phyloP scores from a whole-genome alignment of 2,888 invertebrate genomes.

The Andricus curvator region DNA sequence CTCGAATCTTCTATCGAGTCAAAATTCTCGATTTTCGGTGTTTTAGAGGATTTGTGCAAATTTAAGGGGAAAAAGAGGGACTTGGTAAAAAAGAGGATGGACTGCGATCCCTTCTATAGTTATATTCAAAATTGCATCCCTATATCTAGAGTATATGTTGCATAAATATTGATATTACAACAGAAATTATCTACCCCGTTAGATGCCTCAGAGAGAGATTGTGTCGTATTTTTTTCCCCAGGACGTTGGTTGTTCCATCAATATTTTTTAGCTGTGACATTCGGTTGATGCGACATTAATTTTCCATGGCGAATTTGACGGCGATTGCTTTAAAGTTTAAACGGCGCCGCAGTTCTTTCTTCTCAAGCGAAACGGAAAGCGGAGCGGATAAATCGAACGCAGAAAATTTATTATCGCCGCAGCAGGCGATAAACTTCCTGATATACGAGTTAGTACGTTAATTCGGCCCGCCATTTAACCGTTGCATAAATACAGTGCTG shows the following conservation, averaged over 20 bases:
- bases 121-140: no score
- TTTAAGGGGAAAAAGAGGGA: no score
- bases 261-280: neutral
- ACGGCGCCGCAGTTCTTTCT: slow-evolving; percentile 37
- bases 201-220: neutral
- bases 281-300: slow-evolving; percentile 40
- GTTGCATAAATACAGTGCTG: slow-evolving; percentile 48
- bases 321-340: slow-evolving; percentile 35
- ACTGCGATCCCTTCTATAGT: no score
- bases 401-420: slow-evolving; percentile 38
- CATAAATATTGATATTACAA: neutral
- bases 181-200: neutral
- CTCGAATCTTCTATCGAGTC: no score
- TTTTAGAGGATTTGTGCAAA: no score
- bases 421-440: slow-evolving; percentile 47
- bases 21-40: no score
- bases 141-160: no score
- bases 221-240: neutral
- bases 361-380: slow-evolving; percentile 38
- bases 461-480: slow-evolving; percentile 50
- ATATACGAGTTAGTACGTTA: slow-evolving; percentile 49
- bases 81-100: no score
- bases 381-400: slow-evolving; percentile 36
- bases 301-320: slow-evolving; percentile 33
- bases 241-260: neutral